Evolutionary conservation across 2,797 vertebrate genomes (phyloP).

Genomic region (Synaphobranchus kaupii): DNA sequence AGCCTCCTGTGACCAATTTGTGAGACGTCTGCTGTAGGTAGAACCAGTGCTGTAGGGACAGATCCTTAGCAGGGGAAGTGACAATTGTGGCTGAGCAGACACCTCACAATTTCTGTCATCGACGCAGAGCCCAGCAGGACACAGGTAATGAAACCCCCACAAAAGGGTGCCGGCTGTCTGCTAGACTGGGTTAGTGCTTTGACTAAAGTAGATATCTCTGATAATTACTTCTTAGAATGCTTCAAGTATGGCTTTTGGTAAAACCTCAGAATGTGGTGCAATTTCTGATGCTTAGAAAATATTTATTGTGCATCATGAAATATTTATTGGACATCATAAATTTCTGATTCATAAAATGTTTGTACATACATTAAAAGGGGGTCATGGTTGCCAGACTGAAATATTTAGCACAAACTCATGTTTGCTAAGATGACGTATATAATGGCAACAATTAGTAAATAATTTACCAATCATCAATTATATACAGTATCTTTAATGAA

Average conservation of each 20-base stretch:
- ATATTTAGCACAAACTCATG: background rate
- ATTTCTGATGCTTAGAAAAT: background rate
- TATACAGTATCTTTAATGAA: background rate
- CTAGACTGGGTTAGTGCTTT: background rate
- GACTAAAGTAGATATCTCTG: background rate
- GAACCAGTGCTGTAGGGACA: background rate
- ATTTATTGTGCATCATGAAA: background rate
- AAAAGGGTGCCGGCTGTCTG: no score
- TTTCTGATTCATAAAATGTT: background rate
- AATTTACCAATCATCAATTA: background rate
- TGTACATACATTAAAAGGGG: background rate
- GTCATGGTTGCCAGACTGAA: background rate
- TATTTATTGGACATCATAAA: background rate
- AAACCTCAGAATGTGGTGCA: background rate
- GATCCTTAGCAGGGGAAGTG: background rate
- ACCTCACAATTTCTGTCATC: background rate
- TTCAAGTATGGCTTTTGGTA: background rate
- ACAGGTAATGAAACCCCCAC: background rate
- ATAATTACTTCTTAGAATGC: background rate
- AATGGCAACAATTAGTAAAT: background rate
- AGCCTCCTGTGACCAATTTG: background rate
- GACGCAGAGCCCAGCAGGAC: background rate
- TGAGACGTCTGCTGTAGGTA: background rate
- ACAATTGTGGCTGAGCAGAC: background rate
- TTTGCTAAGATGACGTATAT: background rate